These are phyloP conservation scores for Epinephelus coioides DNA, from an alignment of 2,797 vertebrate species.

Conservation along the genomic window DNA sequence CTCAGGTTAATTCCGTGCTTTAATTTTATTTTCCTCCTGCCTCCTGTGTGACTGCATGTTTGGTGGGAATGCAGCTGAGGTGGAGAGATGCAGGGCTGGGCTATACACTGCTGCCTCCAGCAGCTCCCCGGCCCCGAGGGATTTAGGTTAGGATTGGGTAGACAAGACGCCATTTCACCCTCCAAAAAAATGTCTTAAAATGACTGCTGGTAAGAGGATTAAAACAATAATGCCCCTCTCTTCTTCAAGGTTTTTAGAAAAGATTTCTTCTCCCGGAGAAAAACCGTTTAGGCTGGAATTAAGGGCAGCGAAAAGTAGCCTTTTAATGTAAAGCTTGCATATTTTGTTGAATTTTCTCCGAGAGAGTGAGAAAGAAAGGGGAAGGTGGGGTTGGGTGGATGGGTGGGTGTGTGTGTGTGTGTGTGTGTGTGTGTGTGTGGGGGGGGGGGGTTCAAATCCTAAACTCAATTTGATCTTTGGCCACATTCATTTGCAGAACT, in stretches of 20 bases:
- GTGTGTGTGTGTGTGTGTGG: too few species aligned
- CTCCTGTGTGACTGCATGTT: conserved; percentile 83
- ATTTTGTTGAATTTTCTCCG: conserved; percentile 88
- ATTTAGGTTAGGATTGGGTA: conserved; percentile 92
- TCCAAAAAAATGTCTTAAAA: conserved; percentile 94
- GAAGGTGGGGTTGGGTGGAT: conserved; percentile 30
- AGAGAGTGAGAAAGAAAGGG: conserved; percentile 57
- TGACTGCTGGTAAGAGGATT: conserved; percentile 99
- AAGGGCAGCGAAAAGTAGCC: conserved; percentile 94
- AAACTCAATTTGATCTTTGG: conserved; percentile 81
- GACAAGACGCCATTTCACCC: conserved; percentile 95
- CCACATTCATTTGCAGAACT: conserved; percentile 68
- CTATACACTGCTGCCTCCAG: conserved; percentile 83
- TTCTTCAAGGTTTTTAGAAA: conserved; percentile 96
- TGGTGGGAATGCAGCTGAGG: conserved; percentile 86
- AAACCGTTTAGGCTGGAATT: conserved; percentile 99
- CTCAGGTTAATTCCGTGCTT: conserved; percentile 74
- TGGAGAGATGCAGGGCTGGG: conserved; percentile 87
- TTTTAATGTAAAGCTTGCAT: conserved; percentile 95
- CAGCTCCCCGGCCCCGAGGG: conserved; percentile 90
- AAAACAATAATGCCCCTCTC: conserved; percentile 99
- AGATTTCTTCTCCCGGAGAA: conserved; percentile 98
- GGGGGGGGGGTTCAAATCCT: conserved; percentile 59
- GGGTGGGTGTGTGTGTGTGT: too few species aligned
- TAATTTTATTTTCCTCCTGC: conserved; percentile 87